Evolutionary conservation across 2,113 vertebrate genomes (phyloP).

Genomic region (Prunella himalayana): DNA sequence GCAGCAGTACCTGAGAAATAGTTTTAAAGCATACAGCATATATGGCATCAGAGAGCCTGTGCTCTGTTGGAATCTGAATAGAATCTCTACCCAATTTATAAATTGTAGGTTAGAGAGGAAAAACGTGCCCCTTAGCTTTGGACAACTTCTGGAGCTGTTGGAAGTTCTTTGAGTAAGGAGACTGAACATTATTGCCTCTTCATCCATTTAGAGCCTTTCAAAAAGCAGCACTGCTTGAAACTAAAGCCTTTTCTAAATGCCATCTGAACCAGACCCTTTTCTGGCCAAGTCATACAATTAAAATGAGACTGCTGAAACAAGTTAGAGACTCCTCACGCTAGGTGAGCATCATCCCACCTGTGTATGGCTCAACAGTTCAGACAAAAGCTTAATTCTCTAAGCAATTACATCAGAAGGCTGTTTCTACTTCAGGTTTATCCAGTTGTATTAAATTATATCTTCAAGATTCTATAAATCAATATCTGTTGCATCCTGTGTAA

Average conservation of each 20-base stretch:
- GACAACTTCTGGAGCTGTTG: neutral
- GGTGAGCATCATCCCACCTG: neutral
- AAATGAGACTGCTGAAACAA: neutral
- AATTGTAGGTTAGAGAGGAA: neutral
- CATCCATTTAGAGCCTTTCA: neutral
- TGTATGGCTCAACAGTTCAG: neutral
- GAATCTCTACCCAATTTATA: neutral
- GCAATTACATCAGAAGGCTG: neutral
- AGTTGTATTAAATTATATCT: neutral
- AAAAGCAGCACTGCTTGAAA: neutral
- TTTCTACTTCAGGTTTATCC: neutral
- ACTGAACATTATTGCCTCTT: neutral
- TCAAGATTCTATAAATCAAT: neutral
- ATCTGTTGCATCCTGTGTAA: neutral
- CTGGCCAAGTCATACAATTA: neutral
- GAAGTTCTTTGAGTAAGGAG: neutral
- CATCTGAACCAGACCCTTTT: neutral
- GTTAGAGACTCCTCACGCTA: neutral
- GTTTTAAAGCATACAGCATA: neutral
- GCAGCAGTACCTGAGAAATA: neutral
- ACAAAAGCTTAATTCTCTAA: neutral
- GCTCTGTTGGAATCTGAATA: neutral
- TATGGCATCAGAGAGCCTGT: neutral
- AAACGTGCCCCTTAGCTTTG: neutral
- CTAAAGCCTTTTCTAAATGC: neutral